These are phyloP conservation scores for Megalonaias nervosa DNA, from an alignment of 1,140 invertebrate genomes.

Conservation along the genomic window DNA sequence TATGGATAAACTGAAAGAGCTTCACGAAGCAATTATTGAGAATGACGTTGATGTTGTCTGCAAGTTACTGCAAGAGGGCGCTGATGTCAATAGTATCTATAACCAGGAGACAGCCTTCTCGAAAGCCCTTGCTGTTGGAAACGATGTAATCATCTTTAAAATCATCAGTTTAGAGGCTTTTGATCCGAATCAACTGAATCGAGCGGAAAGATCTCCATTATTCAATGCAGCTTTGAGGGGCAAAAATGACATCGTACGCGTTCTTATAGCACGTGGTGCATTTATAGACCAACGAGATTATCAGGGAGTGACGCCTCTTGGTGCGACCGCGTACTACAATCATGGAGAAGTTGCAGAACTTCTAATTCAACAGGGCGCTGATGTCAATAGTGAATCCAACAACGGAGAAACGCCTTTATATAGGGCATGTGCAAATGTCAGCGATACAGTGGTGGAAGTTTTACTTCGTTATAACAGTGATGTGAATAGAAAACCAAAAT, in stretches of 20 bases:
- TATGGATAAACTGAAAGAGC: too few relatives aligned
- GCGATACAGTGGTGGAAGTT: background rate
- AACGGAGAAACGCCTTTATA: conserved; percentile 19
- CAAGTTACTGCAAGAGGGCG: too few relatives aligned
- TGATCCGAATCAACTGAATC: too few relatives aligned
- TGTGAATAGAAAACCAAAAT: conserved; percentile 17
- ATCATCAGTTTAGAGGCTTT: too few relatives aligned
- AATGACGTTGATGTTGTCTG: too few relatives aligned
- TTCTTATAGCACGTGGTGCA: conserved; percentile 10
- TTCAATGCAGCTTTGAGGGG: background rate
- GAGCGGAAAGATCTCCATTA: background rate
- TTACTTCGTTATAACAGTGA: conserved; percentile 6
- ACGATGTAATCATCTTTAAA: too few relatives aligned
- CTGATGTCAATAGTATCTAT: too few relatives aligned
- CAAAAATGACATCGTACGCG: conserved; percentile 1
- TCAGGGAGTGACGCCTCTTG: conserved; percentile 6
- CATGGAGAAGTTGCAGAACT: conserved; percentile 5
- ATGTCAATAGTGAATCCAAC: background rate
- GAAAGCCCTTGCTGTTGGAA: too few relatives aligned
- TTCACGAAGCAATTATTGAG: too few relatives aligned
- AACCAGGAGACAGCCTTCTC: too few relatives aligned
- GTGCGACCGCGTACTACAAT: background rate
- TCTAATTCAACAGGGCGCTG: conserved; percentile 5
- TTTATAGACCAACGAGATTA: conserved; percentile 7
- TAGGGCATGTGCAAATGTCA: conserved; percentile 10